These are phyloP conservation scores for Gambusia affinis DNA, from an alignment of 2,113 vertebrate species.

Conservation along the genomic window DNA sequence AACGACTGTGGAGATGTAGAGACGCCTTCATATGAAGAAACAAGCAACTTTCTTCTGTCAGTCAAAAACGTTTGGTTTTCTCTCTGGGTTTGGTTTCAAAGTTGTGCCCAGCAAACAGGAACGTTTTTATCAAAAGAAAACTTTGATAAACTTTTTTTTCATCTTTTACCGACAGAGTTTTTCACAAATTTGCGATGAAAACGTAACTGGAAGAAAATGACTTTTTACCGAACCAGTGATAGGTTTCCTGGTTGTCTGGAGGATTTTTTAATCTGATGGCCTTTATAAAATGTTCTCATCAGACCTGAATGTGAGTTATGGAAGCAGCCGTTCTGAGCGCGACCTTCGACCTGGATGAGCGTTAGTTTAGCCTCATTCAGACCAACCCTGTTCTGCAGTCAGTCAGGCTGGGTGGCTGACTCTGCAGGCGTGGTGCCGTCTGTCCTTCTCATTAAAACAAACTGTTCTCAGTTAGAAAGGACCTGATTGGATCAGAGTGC, in stretches of 20 bases:
- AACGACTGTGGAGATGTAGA: background rate
- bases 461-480: constrained; percentile 18
- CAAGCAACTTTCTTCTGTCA: constrained; percentile 19
- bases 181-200: no score
- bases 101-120: background rate
- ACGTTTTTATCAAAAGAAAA: no score
- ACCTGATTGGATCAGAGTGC: constrained; percentile 13
- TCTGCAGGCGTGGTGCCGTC: constrained; percentile 22
- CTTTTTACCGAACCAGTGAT: background rate
- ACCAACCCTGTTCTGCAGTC: background rate
- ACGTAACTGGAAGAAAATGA: background rate
- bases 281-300: background rate
- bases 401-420: background rate
- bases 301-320: background rate
- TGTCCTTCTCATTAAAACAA: constrained; percentile 64
- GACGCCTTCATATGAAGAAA: background rate
- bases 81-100: constrained; percentile 48
- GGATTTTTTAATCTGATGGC: background rate
- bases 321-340: background rate
- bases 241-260: background rate
- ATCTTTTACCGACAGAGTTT: no score
- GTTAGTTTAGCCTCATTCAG: background rate
- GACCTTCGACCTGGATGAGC: background rate
- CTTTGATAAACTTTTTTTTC: no score
- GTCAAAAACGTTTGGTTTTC: constrained; percentile 37